Evolutionary conservation across 2,113 vertebrate species (phyloP).

Genomic region (Syngnathus scovelli): DNA sequence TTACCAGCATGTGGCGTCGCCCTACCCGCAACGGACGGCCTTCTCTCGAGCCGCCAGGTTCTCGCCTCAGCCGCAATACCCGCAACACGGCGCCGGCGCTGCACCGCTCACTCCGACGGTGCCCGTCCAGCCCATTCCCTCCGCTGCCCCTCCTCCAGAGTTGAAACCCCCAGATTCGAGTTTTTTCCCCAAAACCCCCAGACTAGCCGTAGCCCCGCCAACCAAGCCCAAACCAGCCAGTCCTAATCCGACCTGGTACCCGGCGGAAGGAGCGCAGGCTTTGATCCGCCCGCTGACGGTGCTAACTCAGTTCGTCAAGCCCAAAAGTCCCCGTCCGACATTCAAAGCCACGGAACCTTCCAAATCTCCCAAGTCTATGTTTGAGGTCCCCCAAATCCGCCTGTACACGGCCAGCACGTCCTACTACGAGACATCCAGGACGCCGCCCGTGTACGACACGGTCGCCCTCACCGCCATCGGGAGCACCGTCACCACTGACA

Average conservation of each 20-base stretch:
- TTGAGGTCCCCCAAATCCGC: conserved; percentile 72
- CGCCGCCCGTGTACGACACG: conserved; percentile 58
- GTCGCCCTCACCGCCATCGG: conserved; percentile 57
- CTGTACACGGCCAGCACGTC: conserved; percentile 69
- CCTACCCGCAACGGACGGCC: conserved; percentile 68
- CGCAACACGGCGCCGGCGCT: conserved; percentile 31
- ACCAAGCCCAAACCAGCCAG: conserved; percentile 28
- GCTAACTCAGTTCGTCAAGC: conserved; percentile 43
- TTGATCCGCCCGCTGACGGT: conserved; percentile 49
- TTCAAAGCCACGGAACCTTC: conserved; percentile 47
- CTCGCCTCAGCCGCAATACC: conserved; percentile 54
- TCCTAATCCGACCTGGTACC: conserved; percentile 12
- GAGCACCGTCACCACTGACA: conserved; percentile 35
- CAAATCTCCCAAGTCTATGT: conserved; percentile 69
- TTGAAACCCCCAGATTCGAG: conserved; percentile 19
- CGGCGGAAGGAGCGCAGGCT: conserved; percentile 6
- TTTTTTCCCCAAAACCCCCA: conserved; percentile 24
- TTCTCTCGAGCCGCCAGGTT: conserved; percentile 58
- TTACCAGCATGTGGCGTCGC: conserved; percentile 70
- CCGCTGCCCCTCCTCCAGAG: conserved; percentile 12
- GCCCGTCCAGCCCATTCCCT: conserved; percentile 4
- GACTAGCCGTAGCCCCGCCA: conserved; percentile 12
- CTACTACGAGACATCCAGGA: conserved; percentile 61
- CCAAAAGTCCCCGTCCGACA: conserved; percentile 55
- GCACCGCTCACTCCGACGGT: neutral